Evolutionary conservation across 2,888 invertebrate species (phyloP), one percentile per base, ranked within the genome.

Genomic region (Drosophila falleni): DNA sequence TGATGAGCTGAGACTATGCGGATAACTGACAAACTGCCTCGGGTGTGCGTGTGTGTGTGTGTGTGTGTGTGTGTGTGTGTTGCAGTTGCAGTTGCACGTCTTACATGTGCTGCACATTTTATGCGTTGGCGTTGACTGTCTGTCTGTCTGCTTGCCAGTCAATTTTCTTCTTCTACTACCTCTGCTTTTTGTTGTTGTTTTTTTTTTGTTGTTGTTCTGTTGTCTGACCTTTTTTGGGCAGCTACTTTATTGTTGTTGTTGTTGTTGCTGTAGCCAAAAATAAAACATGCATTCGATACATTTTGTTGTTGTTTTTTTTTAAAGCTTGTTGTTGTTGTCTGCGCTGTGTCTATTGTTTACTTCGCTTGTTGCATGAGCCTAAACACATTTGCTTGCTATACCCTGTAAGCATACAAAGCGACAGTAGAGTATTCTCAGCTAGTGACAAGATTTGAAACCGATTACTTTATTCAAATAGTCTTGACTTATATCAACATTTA

Each of bases 41-140:
- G 46, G 29, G 47, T 6, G 29, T 29, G 1, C 64, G 69, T 58
- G 46, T 71, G 50, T 46, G 37, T 50, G 56, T 23, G 54, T 54
- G 26, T 29, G 15, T 31, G 8, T 33, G 31, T 65, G 72, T 54
- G 44, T 71, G 59, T 51, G 33, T n/a, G n/a, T n/a, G n/a, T n/a
- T n/a, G n/a, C n/a, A n/a, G 60, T 47, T 70, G 65, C 53, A 37
- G 74, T 61, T 66, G 71, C 65, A 61, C 58, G 75, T 71, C 62
- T 78, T 61, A 53, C 65, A 60, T 75, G 65, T 70, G 64, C 64
- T 47, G 66, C 70, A 74, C 63, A 62, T 60, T 70, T 66, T 39
- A 67, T 87, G 87, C 87, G 84, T 84, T 87, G 88, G 88, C 86
- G 84, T 87, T 81, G 85, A 77, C 82, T 77, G 87, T 23, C 23